A percentile compares a stretch with the other conserved stretches of the same genome.
Conservation (phyloP, 2,888 invertebrate genomes). For the Drosophila ustulata region DNA sequence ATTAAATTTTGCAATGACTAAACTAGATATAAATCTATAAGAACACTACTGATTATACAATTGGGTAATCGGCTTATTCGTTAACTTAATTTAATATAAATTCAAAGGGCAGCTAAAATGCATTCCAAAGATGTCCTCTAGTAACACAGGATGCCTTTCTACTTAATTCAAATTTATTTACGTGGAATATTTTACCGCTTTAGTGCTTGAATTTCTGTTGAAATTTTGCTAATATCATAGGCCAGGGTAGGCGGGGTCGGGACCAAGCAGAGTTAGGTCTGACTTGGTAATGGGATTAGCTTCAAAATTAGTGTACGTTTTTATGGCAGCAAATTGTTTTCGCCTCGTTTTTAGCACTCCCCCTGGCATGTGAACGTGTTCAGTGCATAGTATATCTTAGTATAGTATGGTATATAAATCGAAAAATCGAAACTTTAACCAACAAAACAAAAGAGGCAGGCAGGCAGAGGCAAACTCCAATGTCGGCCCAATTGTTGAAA, state of each 20-base stretch:
- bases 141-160: not conserved
- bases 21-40: no score
- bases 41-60: not conserved
- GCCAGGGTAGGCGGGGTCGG: conserved; percentile 13
- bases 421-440: conserved; percentile 67
- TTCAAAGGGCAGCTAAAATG: not conserved
- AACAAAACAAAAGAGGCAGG: conserved; percentile 21
- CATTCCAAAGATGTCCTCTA: not conserved
- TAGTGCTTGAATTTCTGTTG: not conserved
- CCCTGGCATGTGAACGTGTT: conserved; percentile 4
- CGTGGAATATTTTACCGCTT: conserved; percentile 1
- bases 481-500: conserved; percentile 54
- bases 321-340: conserved; percentile 32
- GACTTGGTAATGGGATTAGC: conserved; percentile 18
- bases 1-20: not conserved
- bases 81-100: not conserved
- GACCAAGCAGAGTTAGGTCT: not conserved
- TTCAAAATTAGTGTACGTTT: conserved; percentile 39
- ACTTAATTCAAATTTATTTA: not conserved
- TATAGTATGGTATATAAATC: conserved; percentile 32
- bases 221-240: conserved; percentile 13
- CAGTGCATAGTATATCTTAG: not conserved
- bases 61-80: not conserved
- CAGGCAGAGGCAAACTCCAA: conserved; percentile 39
- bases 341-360: conserved; percentile 25